phyloP scores from a whole-genome alignment of 2,797 vertebrate genomes.

The Anisognathus igniventris region DNA sequence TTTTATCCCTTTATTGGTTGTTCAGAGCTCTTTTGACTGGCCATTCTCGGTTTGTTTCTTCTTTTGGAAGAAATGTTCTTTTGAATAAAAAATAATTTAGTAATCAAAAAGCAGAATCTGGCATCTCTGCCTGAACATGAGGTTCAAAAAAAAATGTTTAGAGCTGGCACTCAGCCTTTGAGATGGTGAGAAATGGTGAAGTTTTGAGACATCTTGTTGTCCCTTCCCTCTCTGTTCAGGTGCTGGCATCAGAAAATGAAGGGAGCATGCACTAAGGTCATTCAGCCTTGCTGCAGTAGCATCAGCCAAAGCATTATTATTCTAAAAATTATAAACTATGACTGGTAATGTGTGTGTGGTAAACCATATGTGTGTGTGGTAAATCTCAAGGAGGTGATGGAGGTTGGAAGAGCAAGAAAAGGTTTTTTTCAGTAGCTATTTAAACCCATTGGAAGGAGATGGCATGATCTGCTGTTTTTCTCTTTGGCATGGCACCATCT shows the following conservation, averaged over 20 bases:
- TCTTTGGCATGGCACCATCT: neutral
- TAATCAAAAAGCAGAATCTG: neutral
- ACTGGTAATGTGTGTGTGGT: neutral
- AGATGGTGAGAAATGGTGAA: neutral
- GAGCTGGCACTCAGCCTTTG: neutral
- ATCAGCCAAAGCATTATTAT: neutral
- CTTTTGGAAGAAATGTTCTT: neutral
- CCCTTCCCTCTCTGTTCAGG: neutral
- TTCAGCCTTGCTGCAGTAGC: neutral
- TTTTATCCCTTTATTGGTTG: neutral
- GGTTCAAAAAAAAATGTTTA: neutral
- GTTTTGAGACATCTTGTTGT: neutral
- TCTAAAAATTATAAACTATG: neutral
- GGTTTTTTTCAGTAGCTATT: neutral
- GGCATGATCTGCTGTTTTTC: neutral
- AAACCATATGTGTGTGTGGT: neutral
- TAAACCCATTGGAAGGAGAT: neutral
- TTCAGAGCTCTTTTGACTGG: neutral
- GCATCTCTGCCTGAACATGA: neutral
- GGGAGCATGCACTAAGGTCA: neutral
- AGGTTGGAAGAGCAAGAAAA: neutral
- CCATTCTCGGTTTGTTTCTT: neutral
- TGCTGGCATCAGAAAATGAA: neutral
- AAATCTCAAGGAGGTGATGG: neutral
- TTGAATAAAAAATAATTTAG: neutral